Evolutionary conservation across 2,797 vertebrate genomes (phyloP), one percentile per base, ranked within the genome.

Genomic region (Morelia viridis): DNA sequence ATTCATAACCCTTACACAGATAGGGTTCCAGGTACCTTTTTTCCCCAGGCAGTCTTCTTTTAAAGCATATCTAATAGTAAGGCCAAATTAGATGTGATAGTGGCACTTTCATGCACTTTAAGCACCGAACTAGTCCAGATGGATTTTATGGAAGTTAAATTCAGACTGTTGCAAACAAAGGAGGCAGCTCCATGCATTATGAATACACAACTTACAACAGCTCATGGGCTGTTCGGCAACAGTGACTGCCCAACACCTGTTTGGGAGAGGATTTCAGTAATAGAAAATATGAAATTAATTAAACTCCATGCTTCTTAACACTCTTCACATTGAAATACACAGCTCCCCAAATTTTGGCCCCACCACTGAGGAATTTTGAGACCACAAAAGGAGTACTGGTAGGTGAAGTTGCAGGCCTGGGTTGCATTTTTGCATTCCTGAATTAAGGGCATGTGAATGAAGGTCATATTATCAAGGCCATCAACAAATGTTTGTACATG

Each of bases 1-100:
- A 92, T 96, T 96, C 94, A 89, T 92, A 96, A 96, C 92, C 93
- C 61, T 92, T 92, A 58, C 53, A 89, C 31, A 92, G 64, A 53
- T 19, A 9, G 65, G 31, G 50, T 88, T 84, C 93, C 35, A 85
- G 13, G 50, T 8, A 60, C 80, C 35, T 71, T 50, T 92, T 91
- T 41, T 80, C 19, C 1, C 4, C 83, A 88, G 92, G 91, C 61
- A 96, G 92, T 90, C 76, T 57, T 6, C 35, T 89, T 91, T 95
- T 92, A 24, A 24, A 71, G 56, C 53, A 92, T 86, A 71, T 90
- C 84, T 92, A 3, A 8, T 41, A 90, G n/a, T 64, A 89, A 4
- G 2, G 1, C 28, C 11, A 76, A 92, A 92, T n/a, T 24, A 35
- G 50, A 89, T 61, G 4, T 71, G 24, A 76, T n/a, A 53, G 65